Conservation (phyloP, 1,140 invertebrate genomes). For the Drosophila fuyamai region DNA sequence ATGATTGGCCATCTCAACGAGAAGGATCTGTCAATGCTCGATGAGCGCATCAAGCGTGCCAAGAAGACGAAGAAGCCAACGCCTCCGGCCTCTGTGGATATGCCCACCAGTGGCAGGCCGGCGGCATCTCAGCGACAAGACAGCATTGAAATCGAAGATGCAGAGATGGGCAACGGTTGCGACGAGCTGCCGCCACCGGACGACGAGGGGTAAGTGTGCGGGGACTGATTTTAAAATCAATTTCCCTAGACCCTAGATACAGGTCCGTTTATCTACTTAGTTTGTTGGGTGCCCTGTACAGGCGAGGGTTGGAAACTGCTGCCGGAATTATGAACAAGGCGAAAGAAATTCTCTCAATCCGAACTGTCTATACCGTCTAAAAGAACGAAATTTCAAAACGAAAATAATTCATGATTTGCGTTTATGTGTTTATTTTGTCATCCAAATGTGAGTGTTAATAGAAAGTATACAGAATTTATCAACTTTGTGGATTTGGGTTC, state of each 20-base stretch:
- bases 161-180: conserved; percentile 67
- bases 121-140: conserved; percentile 65
- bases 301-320: conserved; percentile 34
- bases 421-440: conserved; percentile 10
- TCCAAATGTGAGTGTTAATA: neutral
- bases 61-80: conserved; percentile 88
- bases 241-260: conserved; percentile 6
- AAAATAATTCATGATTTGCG: neutral
- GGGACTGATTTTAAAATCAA: neutral
- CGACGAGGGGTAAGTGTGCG: conserved; percentile 70
- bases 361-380: neutral
- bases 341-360: neutral
- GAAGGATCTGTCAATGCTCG: conserved; percentile 96
- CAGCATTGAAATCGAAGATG: conserved; percentile 84
- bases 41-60: conserved; percentile 97
- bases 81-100: conserved; percentile 64
- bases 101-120: conserved; percentile 75
- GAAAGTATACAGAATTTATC: neutral
- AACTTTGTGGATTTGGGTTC: no score
- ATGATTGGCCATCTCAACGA: conserved; percentile 95
- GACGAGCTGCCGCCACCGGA: conserved; percentile 81
- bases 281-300: conserved; percentile 12
- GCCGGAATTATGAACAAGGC: neutral
- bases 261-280: conserved; percentile 8
- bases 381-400: neutral